Conservation (phyloP, 2,888 invertebrate species). For the Fragum whitleyi region DNA sequence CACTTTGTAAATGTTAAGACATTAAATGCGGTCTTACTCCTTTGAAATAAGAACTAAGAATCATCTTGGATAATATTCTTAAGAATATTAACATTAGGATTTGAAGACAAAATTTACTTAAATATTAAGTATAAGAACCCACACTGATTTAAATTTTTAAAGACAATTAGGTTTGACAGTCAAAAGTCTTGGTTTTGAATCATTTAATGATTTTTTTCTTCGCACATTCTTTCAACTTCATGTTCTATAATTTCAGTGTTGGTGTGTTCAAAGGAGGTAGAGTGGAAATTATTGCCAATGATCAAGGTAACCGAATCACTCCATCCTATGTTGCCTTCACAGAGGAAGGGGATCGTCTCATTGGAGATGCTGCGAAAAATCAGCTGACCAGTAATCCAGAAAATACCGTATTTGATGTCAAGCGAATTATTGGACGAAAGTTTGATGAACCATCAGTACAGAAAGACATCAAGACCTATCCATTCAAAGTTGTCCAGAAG, state of each 20-base stretch:
- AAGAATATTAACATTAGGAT: too few species aligned
- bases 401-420: conserved; percentile 99
- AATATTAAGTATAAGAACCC: too few species aligned
- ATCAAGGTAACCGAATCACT: conserved; percentile 99
- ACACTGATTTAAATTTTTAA: too few species aligned
- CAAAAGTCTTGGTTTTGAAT: too few species aligned
- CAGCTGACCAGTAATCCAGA: conserved; percentile 99
- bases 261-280: conserved; percentile 95
- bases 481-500: conserved; percentile 95
- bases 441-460: conserved; percentile 97
- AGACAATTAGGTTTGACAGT: too few species aligned
- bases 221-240: too few species aligned
- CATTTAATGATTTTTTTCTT: too few species aligned
- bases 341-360: conserved; percentile 96
- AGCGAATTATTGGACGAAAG: conserved; percentile 98
- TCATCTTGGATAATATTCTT: too few species aligned
- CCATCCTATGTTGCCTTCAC: conserved; percentile 99
- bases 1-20: too few species aligned
- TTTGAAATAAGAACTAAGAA: too few species aligned
- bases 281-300: conserved; percentile 99
- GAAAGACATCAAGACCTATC: conserved; percentile 98
- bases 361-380: conserved; percentile 99
- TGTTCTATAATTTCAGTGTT: conserved; percentile 77
- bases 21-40: too few species aligned
- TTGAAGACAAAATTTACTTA: too few species aligned